These are phyloP conservation scores for Myripristis murdjan DNA, from an alignment of 2,797 vertebrate species.

Conservation along the genomic window DNA sequence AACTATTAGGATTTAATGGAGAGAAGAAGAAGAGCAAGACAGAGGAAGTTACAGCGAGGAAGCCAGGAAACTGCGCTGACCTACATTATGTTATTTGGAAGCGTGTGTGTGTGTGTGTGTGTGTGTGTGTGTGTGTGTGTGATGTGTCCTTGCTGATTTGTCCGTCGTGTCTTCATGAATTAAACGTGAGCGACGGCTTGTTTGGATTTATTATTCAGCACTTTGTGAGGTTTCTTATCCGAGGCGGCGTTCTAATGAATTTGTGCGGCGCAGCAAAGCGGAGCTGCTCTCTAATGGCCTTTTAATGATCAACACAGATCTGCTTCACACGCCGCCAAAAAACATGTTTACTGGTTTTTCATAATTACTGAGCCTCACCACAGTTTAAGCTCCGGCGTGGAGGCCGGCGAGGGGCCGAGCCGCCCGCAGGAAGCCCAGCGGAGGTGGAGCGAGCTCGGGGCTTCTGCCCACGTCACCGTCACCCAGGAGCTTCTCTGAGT, in stretches of 20 bases:
- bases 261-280: slow-evolving; percentile 12
- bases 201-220: slow-evolving; percentile 15
- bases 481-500: too few species aligned
- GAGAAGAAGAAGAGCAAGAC: neutral
- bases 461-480: too few species aligned
- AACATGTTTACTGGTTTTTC: slow-evolving; percentile 21
- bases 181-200: neutral
- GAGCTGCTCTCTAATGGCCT: slow-evolving; percentile 11
- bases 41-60: neutral
- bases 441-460: too few species aligned
- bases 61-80: neutral
- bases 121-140: too few species aligned
- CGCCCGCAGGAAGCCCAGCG: too few species aligned
- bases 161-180: slow-evolving; percentile 6
- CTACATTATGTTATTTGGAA: too few species aligned
- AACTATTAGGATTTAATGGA: slow-evolving; percentile 63
- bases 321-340: slow-evolving; percentile 19
- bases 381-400: neutral
- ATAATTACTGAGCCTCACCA: slow-evolving; percentile 5
- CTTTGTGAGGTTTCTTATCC: neutral
- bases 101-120: neutral
- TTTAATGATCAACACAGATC: slow-evolving; percentile 20
- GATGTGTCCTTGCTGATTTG: neutral
- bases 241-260: neutral
- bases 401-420: too few species aligned